Percentiles rank a stretch among this genome's conserved stretches.
Evolutionary conservation across 2,888 invertebrate species (phyloP).

Genomic region (Drosophila kuntzei): DNA sequence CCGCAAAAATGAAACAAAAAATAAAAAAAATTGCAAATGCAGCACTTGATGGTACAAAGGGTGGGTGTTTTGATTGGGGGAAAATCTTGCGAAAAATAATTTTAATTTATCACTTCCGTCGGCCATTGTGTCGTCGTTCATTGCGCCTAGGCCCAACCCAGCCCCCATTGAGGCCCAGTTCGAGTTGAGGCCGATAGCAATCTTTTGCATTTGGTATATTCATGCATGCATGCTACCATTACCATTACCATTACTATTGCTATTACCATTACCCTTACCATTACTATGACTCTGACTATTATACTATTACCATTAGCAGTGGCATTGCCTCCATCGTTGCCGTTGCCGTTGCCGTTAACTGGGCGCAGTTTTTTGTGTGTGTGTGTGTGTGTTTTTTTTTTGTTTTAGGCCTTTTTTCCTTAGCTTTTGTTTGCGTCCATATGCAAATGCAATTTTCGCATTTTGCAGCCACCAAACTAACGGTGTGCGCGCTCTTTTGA

Average conservation of each 20-base stretch:
- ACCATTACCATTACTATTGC: conserved; percentile 44
- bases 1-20: conserved; percentile 18
- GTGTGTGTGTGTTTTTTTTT: conserved; percentile 10
- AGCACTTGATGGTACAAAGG: neutral
- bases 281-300: conserved; percentile 25
- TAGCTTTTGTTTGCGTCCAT: conserved; percentile 71
- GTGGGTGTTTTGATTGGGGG: conserved; percentile 53
- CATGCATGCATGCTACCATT: conserved; percentile 74
- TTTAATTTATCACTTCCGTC: conserved; percentile 81
- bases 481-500: conserved; percentile 82
- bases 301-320: conserved; percentile 43
- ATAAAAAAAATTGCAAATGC: conserved; percentile 12
- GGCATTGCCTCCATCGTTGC: conserved; percentile 52
- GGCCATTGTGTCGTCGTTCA: conserved; percentile 78
- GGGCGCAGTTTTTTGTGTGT: conserved; percentile 68
- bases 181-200: conserved; percentile 55
- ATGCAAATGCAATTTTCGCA: conserved; percentile 81
- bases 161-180: neutral
- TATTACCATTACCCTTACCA: conserved; percentile 17
- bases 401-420: conserved; percentile 31
- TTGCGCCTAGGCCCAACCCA: conserved; percentile 41
- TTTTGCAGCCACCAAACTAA: conserved; percentile 68
- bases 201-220: conserved; percentile 80
- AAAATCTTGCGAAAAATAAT: conserved; percentile 81
- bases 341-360: conserved; percentile 59